Evolutionary conservation across 2,113 vertebrate genomes (phyloP).

Genomic region (Nesogale talazaci): DNA sequence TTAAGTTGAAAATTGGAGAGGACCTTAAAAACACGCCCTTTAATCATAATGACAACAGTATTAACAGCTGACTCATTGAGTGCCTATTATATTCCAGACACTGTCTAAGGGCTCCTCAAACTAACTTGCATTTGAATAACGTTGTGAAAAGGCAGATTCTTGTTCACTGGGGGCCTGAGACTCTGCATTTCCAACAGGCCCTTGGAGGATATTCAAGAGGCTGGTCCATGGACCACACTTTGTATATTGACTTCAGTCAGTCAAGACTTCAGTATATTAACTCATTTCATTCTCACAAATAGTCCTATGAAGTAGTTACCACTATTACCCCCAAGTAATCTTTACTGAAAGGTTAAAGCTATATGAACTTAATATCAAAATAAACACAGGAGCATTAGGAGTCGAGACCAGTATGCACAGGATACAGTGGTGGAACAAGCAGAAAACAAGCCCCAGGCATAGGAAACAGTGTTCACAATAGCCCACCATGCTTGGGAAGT

Average conservation of each 20-base stretch:
- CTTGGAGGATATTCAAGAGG: background rate
- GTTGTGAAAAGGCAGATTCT: background rate
- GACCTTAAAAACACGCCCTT: background rate
- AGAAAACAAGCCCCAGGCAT: constrained; percentile 2
- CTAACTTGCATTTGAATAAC: background rate
- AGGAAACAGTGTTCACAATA: constrained; percentile 11
- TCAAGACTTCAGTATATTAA: background rate
- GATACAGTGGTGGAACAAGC: background rate
- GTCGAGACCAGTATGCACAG: background rate
- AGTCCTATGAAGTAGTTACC: background rate
- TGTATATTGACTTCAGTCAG: background rate
- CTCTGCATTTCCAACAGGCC: background rate
- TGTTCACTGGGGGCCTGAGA: constrained; percentile 6
- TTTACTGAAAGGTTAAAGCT: background rate
- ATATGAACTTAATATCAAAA: constrained; percentile 24
- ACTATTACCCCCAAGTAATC: background rate
- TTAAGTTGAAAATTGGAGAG: background rate
- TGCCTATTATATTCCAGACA: background rate
- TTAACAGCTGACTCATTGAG: background rate
- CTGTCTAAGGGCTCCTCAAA: background rate
- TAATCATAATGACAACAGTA: background rate
- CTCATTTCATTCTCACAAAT: constrained; percentile 8
- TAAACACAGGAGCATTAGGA: background rate
- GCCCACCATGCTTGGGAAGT: background rate
- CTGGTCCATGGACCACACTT: background rate